A percentile compares a stretch with the other conserved stretches of the same genome.
These are phyloP conservation scores for Romanogobio albipinnatus DNA, from an alignment of 2,113 vertebrate species.

Conservation along the genomic window DNA sequence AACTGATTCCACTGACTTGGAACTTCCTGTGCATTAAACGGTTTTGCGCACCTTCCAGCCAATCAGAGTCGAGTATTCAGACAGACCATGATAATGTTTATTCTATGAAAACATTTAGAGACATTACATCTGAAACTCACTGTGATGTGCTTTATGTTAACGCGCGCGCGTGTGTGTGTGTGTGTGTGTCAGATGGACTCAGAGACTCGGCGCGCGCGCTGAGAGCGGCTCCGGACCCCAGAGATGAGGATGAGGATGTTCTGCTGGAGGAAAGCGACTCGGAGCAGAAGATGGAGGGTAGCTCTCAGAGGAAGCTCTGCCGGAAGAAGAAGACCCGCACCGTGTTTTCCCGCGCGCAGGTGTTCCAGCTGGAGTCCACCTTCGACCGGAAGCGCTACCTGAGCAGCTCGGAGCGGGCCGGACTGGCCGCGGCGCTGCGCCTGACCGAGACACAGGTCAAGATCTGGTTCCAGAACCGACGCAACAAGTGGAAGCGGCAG, in stretches of 20 bases:
- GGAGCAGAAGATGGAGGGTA: conserved; percentile 83
- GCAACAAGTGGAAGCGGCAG: conserved; percentile 98
- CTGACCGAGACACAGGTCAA: conserved; percentile 98
- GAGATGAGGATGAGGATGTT: conserved; percentile 85
- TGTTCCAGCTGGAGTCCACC: conserved; percentile 92
- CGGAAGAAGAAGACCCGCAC: conserved; percentile 98
- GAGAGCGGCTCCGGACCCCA: conserved; percentile 77
- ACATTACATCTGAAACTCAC: too few species aligned
- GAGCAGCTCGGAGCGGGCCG: conserved; percentile 93
- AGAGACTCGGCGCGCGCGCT: conserved; percentile 82
- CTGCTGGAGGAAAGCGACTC: conserved; percentile 90
- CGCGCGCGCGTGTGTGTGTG: neutral
- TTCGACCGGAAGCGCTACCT: conserved; percentile 94
- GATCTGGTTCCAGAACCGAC: conserved; percentile 97
- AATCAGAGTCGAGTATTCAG: too few species aligned
- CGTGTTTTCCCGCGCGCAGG: conserved; percentile 92
- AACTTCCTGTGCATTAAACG: too few species aligned
- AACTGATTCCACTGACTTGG: too few species aligned
- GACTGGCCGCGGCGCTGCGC: conserved; percentile 91
- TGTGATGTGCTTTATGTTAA: neutral
- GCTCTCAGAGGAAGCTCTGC: conserved; percentile 86
- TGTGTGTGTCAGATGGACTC: conserved; percentile 55
- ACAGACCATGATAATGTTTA: neutral
- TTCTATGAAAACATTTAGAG: neutral
- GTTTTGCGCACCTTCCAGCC: too few species aligned